Conservation (phyloP, 2,888 invertebrate species). For the Stenchaetothrips biformis region DNA sequence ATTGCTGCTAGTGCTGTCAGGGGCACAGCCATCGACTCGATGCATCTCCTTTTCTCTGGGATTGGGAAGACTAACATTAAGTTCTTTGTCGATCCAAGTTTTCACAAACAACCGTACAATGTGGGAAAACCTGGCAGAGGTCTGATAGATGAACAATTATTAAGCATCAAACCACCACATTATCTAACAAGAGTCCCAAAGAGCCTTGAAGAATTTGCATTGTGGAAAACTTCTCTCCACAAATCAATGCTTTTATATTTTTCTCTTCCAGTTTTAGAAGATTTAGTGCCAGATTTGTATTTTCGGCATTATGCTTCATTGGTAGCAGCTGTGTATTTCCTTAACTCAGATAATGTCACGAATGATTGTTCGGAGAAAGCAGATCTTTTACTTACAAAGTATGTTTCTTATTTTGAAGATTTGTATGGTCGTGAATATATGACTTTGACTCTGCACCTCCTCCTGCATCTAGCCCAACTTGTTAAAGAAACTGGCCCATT, state of each 20-base stretch:
- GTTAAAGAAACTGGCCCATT: constrained; percentile 33
- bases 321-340: constrained; percentile 31
- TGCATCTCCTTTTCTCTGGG: constrained; percentile 37
- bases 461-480: no score
- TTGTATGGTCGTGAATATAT: constrained; percentile 36
- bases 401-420: constrained; percentile 34
- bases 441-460: no score
- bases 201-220: constrained; percentile 30
- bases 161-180: constrained; percentile 35
- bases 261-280: constrained; percentile 34
- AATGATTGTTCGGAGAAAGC: constrained; percentile 29
- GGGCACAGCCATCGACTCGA: constrained; percentile 30
- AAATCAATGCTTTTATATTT: constrained; percentile 36
- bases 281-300: constrained; percentile 32
- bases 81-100: constrained; percentile 33
- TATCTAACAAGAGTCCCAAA: constrained; percentile 36
- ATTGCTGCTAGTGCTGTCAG: constrained; percentile 31
- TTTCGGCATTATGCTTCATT: constrained; percentile 34
- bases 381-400: constrained; percentile 32
- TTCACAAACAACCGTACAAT: constrained; percentile 31
- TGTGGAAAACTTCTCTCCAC: constrained; percentile 37
- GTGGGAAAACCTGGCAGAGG: constrained; percentile 31
- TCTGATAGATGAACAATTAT: constrained; percentile 32
- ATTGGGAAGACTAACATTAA: constrained; percentile 34
- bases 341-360: constrained; percentile 32